phyloP scores from a whole-genome alignment of 92 coral and sea anemone species.

The Zoanthus gigantus region DNA sequence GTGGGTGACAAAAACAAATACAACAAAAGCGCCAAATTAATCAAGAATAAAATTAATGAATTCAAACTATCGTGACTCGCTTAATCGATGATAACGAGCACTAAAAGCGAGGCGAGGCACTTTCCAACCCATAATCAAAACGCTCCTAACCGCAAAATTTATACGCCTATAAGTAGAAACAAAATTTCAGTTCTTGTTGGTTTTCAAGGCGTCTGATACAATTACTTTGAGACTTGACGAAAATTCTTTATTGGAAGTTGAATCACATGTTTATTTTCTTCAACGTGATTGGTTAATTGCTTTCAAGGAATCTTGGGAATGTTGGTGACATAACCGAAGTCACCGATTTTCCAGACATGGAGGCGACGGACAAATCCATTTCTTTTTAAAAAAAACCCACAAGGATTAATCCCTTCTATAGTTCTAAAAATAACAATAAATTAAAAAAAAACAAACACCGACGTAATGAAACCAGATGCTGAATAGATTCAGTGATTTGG shows the following conservation, averaged over 20 bases:
- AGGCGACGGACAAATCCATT: neutral
- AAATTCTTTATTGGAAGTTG: neutral
- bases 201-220: neutral
- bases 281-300: conserved; percentile 8
- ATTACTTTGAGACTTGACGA: neutral
- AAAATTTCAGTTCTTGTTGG: neutral
- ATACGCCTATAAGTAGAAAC: conserved; percentile 14
- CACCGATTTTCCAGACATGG: neutral
- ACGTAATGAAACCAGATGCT: neutral
- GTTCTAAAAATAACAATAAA: neutral
- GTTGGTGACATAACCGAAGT: neutral
- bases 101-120: conserved; percentile 15
- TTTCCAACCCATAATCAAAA: neutral
- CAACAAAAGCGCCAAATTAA: neutral
- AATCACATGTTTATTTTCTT: neutral
- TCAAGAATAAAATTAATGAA: neutral
- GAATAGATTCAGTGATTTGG: neutral
- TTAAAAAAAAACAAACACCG: neutral
- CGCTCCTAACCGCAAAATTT: neutral
- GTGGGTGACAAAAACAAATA: neutral
- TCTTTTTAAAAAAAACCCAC: neutral
- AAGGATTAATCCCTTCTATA: neutral
- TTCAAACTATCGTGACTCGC: conserved; percentile 11
- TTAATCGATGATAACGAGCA: conserved; percentile 15
- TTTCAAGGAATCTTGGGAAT: neutral